Percentiles rank a stretch among this genome's conserved stretches.
Conservation (phyloP, 2,888 invertebrate species). For the Amphipoea oculea region DNA sequence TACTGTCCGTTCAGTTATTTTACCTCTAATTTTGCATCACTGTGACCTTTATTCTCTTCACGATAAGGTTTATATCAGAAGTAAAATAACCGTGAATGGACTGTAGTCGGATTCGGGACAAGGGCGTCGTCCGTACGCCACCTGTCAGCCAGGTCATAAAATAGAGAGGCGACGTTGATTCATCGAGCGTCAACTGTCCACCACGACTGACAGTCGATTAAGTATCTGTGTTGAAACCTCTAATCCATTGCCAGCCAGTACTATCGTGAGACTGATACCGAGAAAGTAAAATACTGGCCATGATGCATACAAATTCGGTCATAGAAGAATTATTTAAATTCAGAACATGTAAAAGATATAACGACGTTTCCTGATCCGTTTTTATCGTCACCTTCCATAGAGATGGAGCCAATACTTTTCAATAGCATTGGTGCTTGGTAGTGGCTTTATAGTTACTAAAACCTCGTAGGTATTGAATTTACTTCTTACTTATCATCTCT, state of each 20-base stretch:
- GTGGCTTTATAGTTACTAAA: background rate
- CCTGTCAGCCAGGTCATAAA: conserved; percentile 56
- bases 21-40: background rate
- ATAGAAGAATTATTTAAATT: conserved; percentile 3
- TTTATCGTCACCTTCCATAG: background rate
- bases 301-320: conserved; percentile 7
- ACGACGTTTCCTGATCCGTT: background rate
- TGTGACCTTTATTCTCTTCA: background rate
- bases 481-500: background rate
- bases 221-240: conserved; percentile 47
- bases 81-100: background rate
- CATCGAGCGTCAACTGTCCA: conserved; percentile 57
- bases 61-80: background rate
- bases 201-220: conserved; percentile 57
- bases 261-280: conserved; percentile 38
- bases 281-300: conserved; percentile 25
- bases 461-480: background rate
- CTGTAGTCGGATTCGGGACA: conserved; percentile 7
- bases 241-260: conserved; percentile 39
- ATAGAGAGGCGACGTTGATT: conserved; percentile 54
- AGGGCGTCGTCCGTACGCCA: conserved; percentile 35
- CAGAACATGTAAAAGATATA: conserved; percentile 2
- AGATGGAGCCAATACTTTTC: background rate
- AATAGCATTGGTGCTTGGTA: no score
- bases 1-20: background rate